phyloP scores from a whole-genome alignment of 2,888 invertebrate genomes.

The Cetonia aurata region DNA sequence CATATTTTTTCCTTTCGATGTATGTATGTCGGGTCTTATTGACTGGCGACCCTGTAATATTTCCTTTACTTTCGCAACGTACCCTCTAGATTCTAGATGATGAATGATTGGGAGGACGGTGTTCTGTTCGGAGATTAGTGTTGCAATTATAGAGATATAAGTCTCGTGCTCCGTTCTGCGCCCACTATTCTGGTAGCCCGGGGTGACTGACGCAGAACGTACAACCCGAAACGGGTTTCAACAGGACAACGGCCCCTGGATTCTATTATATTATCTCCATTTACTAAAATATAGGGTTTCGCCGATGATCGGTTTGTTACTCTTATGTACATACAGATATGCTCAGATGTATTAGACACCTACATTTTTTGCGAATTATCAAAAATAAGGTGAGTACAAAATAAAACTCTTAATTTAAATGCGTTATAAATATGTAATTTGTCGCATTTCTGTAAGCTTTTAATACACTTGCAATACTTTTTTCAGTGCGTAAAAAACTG shows the following conservation, averaged over 20 bases:
- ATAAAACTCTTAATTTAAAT: too few species aligned
- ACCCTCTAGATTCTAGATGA: slow-evolving; percentile 20
- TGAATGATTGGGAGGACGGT: slow-evolving; percentile 41
- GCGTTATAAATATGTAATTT: too few species aligned
- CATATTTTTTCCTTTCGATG: too few species aligned
- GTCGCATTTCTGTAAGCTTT: too few species aligned
- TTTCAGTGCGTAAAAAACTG: too few species aligned
- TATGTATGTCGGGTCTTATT: slow-evolving; percentile 1
- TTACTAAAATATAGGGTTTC: slow-evolving; percentile 42
- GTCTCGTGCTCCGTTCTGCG: slow-evolving; percentile 35
- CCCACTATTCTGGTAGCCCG: slow-evolving; percentile 44
- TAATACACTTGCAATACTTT: too few species aligned
- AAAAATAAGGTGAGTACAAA: too few species aligned
- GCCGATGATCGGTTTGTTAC: background rate
- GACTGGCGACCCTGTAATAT: slow-evolving; percentile 21
- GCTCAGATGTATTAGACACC: too few species aligned
- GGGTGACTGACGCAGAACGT: slow-evolving; percentile 28
- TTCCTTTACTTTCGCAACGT: slow-evolving; percentile 10
- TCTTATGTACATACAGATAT: too few species aligned
- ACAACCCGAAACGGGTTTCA: slow-evolving; percentile 38
- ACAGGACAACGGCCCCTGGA: slow-evolving; percentile 11
- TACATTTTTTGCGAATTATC: too few species aligned
- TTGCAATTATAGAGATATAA: slow-evolving; percentile 47
- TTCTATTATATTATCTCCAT: slow-evolving; percentile 36
- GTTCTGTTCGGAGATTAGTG: slow-evolving; percentile 44